Evolutionary conservation across 1,140 invertebrate genomes (phyloP), one percentile per base, ranked within the genome.

Genomic region (Dendrolimus kikuchii): DNA sequence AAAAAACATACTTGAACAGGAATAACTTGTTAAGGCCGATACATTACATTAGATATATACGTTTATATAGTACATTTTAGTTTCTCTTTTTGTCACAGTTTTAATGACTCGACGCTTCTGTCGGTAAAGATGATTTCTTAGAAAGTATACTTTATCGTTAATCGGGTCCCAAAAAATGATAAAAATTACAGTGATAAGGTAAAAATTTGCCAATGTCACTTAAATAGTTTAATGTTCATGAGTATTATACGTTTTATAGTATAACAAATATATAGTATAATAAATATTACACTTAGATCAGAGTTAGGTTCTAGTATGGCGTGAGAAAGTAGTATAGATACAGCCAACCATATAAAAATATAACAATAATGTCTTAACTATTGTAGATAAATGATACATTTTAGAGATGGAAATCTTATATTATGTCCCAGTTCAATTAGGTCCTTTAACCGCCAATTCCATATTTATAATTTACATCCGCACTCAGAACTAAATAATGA

Each of bases 261-360:
- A 57, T 62, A 59, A 59, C 52, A 53, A 59, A 23, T n/a, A n/a
- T n/a, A n/a, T n/a, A n/a, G n/a, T n/a, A n/a, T n/a, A n/a, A n/a
- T 50, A 10, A 40, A 39, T 49, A 49, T 54, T 49, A 41, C 53
- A 53, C 41, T 53, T 55, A 56, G 54, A 56, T 58, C 53, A 63
- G 57, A 48, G 10, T 59, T 52, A 63, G 23, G 45, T 50, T n/a
- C 51, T 63, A 63, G 50, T 57, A 55, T 45, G 40, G 46, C 46
- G 49, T 50, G 49, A 57, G 46, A 62, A 56, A 51, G 46, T 57
- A 23, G 23, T 23, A 23, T 23, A 57, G 51, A 55, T 57, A 55
- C 23, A 54, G 48, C 47, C 52, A 56, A 51, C 41, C 36, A 59
- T 59, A 49, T 59, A 56, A 62, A 62, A 63, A 45, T 51, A 59